Evolutionary conservation across 2,113 vertebrate genomes (phyloP).

Genomic region (Urocolius indicus): DNA sequence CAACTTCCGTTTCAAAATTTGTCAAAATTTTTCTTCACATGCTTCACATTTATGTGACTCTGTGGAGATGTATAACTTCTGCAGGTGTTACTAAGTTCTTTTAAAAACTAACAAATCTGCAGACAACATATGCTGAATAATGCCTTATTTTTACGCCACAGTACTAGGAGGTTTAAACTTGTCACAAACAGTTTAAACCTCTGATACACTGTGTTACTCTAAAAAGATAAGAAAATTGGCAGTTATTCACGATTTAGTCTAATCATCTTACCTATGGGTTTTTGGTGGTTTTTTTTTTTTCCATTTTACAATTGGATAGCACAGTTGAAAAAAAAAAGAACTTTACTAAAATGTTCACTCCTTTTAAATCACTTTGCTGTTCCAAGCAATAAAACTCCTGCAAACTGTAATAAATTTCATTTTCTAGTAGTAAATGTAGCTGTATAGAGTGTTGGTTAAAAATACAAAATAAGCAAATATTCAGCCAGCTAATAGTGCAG

Average conservation of each 20-base stretch:
- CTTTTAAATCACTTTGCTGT: conserved; percentile 47
- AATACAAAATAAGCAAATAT: conserved; percentile 46
- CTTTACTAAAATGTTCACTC: conserved; percentile 18
- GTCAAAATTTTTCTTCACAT: not conserved
- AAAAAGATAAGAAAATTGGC: conserved; percentile 20
- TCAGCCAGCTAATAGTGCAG: not conserved
- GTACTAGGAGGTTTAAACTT: conserved; percentile 13
- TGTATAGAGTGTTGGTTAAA: not conserved
- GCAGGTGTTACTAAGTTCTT: not conserved
- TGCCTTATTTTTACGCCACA: not conserved
- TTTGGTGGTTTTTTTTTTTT: no score
- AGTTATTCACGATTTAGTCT: conserved; percentile 26
- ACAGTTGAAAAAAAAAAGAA: not conserved
- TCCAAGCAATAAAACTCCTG: conserved; percentile 52
- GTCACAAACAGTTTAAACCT: conserved; percentile 2
- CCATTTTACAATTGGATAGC: conserved; percentile 3
- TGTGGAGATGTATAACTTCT: not conserved
- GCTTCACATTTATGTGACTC: not conserved
- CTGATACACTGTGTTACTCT: not conserved
- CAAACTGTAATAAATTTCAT: conserved; percentile 57
- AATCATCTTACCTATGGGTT: not conserved
- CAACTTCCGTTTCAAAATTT: not conserved
- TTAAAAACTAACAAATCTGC: not conserved
- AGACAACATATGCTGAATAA: not conserved
- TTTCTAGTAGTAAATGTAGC: not conserved